Evolutionary conservation across 2,888 invertebrate genomes (phyloP).

Genomic region (Leptinotarsa peninsularis): DNA sequence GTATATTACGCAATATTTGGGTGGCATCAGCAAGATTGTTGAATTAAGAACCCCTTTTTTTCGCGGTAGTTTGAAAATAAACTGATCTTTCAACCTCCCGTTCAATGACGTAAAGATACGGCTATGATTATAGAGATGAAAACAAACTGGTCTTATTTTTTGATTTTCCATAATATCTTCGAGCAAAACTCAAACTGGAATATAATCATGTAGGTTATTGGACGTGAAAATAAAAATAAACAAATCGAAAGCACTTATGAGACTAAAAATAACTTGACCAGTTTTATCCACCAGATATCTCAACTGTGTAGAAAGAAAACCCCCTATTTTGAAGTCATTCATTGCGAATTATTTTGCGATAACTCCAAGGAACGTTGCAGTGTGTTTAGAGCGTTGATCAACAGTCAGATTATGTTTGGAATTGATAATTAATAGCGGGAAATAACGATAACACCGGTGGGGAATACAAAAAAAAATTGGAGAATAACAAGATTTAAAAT

Average conservation of each 20-base stretch:
- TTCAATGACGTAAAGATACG: neutral
- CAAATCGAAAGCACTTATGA: neutral
- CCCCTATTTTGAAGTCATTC: neutral
- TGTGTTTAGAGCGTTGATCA: too few species aligned
- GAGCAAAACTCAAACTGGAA: neutral
- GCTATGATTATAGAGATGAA: neutral
- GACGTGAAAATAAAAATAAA: neutral
- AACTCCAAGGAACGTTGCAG: too few species aligned
- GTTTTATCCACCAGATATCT: neutral
- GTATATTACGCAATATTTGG: too few species aligned
- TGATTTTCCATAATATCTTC: neutral
- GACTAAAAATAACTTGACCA: constrained; percentile 11
- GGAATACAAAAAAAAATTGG: too few species aligned
- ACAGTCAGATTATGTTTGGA: too few species aligned
- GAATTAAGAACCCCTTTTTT: too few species aligned
- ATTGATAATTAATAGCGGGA: too few species aligned
- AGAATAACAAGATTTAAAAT: too few species aligned
- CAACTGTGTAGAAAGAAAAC: neutral
- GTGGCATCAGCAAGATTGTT: too few species aligned
- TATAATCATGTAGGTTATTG: neutral
- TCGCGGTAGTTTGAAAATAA: too few species aligned
- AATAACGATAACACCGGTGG: too few species aligned
- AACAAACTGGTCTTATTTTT: neutral
- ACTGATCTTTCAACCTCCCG: too few species aligned
- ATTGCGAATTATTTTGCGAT: neutral